Evolutionary conservation across 92 coral and sea anemone species (phyloP).

Genomic region (Epizoanthus ramosus): DNA sequence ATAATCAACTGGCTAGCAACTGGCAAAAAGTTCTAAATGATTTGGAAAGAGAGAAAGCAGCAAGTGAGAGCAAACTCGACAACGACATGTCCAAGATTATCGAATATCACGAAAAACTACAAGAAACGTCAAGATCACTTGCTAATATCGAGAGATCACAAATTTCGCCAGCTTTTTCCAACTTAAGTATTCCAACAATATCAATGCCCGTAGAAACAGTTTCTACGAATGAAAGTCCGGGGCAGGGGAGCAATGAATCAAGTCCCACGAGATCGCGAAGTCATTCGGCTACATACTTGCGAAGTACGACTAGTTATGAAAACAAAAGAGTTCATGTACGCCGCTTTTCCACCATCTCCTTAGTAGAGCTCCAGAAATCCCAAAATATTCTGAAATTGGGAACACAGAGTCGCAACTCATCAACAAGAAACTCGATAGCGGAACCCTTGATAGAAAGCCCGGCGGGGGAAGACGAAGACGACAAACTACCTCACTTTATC

Average conservation of each 20-base stretch:
- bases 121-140: constrained; percentile 42
- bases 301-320: constrained; percentile 47
- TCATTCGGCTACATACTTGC: constrained; percentile 6
- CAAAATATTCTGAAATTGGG: neutral
- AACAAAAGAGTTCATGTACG: constrained; percentile 48
- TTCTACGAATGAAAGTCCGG: neutral
- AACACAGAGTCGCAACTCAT: constrained; percentile 1
- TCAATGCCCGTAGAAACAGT: neutral
- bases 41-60: constrained; percentile 39
- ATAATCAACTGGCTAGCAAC: constrained; percentile 44
- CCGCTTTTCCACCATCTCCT: constrained; percentile 32
- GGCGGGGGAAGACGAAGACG: neutral
- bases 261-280: neutral
- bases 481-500: neutral
- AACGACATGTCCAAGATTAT: constrained; percentile 46
- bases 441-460: neutral
- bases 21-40: constrained; percentile 37
- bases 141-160: constrained; percentile 18
- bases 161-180: neutral
- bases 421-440: constrained; percentile 5
- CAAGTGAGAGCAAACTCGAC: constrained; percentile 41
- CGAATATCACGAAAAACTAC: constrained; percentile 45
- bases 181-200: neutral
- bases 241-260: neutral
- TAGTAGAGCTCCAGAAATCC: constrained; percentile 45